Evolutionary conservation across 2,113 vertebrate genomes (phyloP).

Genomic region (Bubo bubo): DNA sequence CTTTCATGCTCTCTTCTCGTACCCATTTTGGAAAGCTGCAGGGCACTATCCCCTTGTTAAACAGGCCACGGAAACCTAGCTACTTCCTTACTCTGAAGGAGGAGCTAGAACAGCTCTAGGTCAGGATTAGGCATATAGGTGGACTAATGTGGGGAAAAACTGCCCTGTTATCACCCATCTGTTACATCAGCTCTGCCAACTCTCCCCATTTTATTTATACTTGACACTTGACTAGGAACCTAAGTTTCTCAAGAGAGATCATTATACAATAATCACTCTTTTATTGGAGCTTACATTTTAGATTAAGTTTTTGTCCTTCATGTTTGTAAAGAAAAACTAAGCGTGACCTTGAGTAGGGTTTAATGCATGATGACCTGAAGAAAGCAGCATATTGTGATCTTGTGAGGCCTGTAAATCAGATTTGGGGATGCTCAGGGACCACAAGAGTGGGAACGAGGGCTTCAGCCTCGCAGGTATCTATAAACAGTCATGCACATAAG

Average conservation of each 20-base stretch:
- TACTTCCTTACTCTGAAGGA: not conserved
- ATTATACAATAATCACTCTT: not conserved
- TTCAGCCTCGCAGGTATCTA: not conserved
- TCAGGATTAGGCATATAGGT: not conserved
- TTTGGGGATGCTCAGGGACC: not conserved
- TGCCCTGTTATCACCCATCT: not conserved
- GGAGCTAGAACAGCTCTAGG: not conserved
- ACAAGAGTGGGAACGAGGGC: not conserved
- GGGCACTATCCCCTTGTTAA: not conserved
- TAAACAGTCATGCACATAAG: not conserved
- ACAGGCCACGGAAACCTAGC: not conserved
- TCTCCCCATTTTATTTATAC: not conserved
- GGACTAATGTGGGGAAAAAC: not conserved
- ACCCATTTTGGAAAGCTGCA: not conserved
- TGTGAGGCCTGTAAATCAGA: not conserved
- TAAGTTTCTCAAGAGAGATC: not conserved
- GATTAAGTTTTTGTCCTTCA: not conserved
- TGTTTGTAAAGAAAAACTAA: not conserved
- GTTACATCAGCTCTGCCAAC: not conserved
- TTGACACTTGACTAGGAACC: not conserved
- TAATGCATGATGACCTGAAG: not conserved
- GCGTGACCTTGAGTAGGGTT: not conserved
- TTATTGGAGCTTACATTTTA: not conserved
- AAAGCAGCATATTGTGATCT: not conserved
- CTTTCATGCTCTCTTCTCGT: not conserved